A percentile compares a stretch with the other conserved stretches of the same genome.
phyloP scores from a whole-genome alignment of 2,888 invertebrate species.

The Acrocyrtus sp. region DNA sequence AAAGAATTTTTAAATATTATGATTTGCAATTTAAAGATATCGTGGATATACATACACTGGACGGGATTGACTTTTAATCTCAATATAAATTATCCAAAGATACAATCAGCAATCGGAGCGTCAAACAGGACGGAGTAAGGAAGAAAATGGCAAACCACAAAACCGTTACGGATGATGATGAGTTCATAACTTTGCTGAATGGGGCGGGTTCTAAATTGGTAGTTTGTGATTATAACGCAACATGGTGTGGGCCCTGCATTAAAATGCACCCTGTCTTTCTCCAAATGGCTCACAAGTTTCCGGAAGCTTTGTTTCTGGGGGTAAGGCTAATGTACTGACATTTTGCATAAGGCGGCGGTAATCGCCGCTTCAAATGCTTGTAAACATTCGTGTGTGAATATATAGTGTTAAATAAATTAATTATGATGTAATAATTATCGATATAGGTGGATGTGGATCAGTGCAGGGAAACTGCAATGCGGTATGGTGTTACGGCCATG shows the following conservation, averaged over 20 bases:
- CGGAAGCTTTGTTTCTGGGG: constrained; percentile 80
- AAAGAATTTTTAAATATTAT: no score
- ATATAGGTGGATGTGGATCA: constrained; percentile 94
- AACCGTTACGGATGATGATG: constrained; percentile 76
- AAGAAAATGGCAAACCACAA: constrained; percentile 59
- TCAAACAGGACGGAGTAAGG: no score
- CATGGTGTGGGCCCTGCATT: constrained; percentile 98
- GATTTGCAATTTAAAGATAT: no score
- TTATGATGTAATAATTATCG: background rate
- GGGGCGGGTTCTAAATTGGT: constrained; percentile 84
- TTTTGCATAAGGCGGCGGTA: no score
- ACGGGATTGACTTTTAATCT: no score
- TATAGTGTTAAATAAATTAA: background rate
- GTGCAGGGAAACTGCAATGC: constrained; percentile 87
- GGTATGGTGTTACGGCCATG: constrained; percentile 94
- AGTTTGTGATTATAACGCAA: constrained; percentile 94
- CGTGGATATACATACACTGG: no score
- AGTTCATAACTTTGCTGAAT: constrained; percentile 86
- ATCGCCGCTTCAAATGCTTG: no score
- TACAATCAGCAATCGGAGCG: no score
- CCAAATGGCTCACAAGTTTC: constrained; percentile 86
- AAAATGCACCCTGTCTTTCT: constrained; percentile 93
- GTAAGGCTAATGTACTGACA: no score
- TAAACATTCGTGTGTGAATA: no score
- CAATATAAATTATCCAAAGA: no score